These are phyloP conservation scores for Mormyrops attenuatus DNA, from an alignment of 2,797 vertebrate species.

Conservation along the genomic window DNA sequence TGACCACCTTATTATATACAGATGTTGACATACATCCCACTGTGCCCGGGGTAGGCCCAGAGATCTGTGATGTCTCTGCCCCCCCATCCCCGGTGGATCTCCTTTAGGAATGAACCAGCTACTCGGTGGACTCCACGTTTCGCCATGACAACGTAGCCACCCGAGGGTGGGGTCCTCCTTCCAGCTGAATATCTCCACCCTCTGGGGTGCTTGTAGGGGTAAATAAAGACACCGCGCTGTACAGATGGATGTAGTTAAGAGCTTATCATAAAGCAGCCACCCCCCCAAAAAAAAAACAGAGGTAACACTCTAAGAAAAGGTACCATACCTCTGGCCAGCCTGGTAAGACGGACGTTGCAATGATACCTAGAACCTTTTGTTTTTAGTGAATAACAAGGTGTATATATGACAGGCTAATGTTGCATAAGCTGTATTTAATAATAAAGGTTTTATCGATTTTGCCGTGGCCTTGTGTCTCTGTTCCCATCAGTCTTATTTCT, in stretches of 20 bases:
- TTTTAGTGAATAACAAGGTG: constrained; percentile 37
- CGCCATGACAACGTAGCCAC: neutral
- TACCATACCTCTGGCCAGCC: neutral
- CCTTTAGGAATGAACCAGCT: neutral
- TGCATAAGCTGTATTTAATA: constrained; percentile 34
- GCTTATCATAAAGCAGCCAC: constrained; percentile 37
- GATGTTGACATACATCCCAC: neutral
- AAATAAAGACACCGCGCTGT: constrained; percentile 53
- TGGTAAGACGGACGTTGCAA: neutral
- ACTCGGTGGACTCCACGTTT: neutral
- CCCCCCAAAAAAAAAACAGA: neutral
- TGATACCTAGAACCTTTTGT: neutral
- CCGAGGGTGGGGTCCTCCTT: neutral
- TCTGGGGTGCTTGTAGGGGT: constrained; percentile 54
- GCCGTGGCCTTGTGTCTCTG: neutral
- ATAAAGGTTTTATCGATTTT: constrained; percentile 46
- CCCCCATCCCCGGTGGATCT: neutral
- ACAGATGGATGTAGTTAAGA: constrained; percentile 63
- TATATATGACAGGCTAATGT: constrained; percentile 49
- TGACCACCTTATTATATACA: neutral
- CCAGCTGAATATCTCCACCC: constrained; percentile 18
- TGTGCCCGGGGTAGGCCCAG: neutral
- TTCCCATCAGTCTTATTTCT: neutral
- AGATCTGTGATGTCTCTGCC: neutral
- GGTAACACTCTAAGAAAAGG: neutral